Evolutionary conservation across 1,140 invertebrate species (phyloP), one percentile per base, ranked within the genome.

Genomic region (Drosophila funebris): DNA sequence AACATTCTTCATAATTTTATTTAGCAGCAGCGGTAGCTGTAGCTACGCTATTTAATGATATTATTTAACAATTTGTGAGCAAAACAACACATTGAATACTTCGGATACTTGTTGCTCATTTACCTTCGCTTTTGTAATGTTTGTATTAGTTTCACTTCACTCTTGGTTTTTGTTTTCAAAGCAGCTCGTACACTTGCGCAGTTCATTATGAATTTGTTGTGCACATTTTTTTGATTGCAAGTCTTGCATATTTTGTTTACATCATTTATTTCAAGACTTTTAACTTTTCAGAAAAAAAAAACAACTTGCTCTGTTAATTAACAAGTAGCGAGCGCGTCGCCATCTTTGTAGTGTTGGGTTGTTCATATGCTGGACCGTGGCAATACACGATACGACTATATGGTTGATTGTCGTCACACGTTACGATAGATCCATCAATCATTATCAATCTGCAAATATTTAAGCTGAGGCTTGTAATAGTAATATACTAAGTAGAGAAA

Each of bases 271-370:
- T 69, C 63, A 67, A 41, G 71, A 29, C 52, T 41, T 50, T 31
- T 20, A 54, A 70, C 14, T 52, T 71, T 64, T 53, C 22, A 41
- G 37, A 61, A 60, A 74, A 72, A 74, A 84, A 83, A 84, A 87
- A 84, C 82, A 87, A 87, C 69, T 81, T 76, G 39, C 62, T 61
- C 70, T 76, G 68, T 81, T 85, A 80, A 74, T 74, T 74, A 70
- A 62, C 64, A 87, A 73, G 73, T 76, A 78, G 76, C 76, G 79
- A 83, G 76, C 80, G 75, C 80, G 79, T 84, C 81, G 81, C 82
- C 81, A 84, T 84, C 74, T 84, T 85, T 73, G 50, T 81, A 78
- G 75, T 69, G 64, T 70, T 73, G 71, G 66, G 48, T 46, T 73
- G 54, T 73, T 68, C 70, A 73, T 72, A 60, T 58, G 53, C 52